phyloP scores from a whole-genome alignment of 2,113 vertebrate species.

The Chionomys nivalis region DNA sequence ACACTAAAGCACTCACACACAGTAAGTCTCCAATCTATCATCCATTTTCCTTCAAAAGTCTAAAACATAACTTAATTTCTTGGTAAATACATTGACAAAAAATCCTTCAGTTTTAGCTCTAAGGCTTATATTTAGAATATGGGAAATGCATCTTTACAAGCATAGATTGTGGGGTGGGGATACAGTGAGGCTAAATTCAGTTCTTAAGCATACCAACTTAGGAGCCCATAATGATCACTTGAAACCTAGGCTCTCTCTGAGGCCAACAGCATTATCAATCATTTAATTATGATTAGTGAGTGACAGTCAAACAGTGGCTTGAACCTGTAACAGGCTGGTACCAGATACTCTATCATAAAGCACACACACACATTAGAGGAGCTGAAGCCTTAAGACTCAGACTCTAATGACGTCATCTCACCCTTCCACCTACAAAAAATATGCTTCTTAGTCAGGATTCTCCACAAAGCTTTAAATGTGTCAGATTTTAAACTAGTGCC shows the following conservation, averaged over 20 bases:
- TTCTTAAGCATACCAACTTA: conserved; percentile 1
- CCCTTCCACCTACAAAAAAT: background rate
- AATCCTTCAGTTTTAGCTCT: conserved; percentile 1
- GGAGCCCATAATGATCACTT: background rate
- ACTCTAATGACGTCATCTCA: background rate
- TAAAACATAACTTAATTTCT: conserved; percentile 46
- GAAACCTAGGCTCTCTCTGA: background rate
- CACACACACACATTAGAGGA: background rate
- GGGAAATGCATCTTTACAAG: conserved; percentile 21
- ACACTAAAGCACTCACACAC: background rate
- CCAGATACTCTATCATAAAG: background rate
- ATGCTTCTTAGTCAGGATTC: background rate
- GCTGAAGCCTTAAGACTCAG: background rate
- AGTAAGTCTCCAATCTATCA: background rate
- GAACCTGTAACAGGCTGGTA: background rate
- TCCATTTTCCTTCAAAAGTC: conserved; percentile 10
- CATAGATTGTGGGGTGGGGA: background rate
- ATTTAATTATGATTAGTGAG: background rate
- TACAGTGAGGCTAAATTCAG: background rate
- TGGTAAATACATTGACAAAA: conserved; percentile 1
- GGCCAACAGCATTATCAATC: background rate
- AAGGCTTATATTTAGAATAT: conserved; percentile 34
- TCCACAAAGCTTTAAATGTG: background rate
- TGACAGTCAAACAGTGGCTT: background rate
- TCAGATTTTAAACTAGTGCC: conserved; percentile 23